Percentiles rank a stretch among this genome's conserved stretches.
Evolutionary conservation across 1,140 invertebrate species (phyloP).

Genomic region (Zaprionus capensis): DNA sequence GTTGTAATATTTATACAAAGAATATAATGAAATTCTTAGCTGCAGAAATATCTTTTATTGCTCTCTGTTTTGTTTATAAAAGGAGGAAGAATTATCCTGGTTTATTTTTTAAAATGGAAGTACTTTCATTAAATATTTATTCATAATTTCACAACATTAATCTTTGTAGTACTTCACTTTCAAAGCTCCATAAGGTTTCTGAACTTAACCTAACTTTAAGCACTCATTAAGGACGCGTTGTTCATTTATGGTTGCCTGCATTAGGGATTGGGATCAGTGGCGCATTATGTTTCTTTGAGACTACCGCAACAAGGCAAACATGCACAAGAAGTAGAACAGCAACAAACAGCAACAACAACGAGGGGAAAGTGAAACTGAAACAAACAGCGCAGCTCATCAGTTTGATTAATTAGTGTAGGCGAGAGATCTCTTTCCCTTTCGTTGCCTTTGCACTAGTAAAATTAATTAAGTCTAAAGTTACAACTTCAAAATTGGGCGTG

Average conservation of each 20-base stretch:
- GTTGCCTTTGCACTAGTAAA: conserved; percentile 19
- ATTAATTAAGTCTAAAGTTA: conserved; percentile 56
- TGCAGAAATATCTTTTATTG: neutral
- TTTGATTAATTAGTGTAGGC: conserved; percentile 59
- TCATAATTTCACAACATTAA: too few species aligned
- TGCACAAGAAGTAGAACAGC: neutral
- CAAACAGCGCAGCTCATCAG: conserved; percentile 4
- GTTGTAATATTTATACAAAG: too few species aligned
- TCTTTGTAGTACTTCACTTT: too few species aligned
- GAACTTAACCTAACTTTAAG: neutral
- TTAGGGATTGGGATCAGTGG: neutral
- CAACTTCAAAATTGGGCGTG: conserved; percentile 19
- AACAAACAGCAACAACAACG: neutral
- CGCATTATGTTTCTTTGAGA: neutral
- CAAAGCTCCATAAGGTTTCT: too few species aligned
- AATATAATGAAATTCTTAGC: neutral
- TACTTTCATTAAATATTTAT: too few species aligned
- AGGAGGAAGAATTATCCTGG: too few species aligned
- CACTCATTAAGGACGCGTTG: neutral
- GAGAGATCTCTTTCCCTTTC: conserved; percentile 22
- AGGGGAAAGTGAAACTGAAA: neutral
- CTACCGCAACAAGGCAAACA: neutral
- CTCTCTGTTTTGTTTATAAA: neutral
- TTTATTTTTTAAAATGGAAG: too few species aligned
- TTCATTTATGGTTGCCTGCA: neutral